Base-by-base conservation (phyloP, 2,888 invertebrate species). In the Trachelus stipa region DNA sequence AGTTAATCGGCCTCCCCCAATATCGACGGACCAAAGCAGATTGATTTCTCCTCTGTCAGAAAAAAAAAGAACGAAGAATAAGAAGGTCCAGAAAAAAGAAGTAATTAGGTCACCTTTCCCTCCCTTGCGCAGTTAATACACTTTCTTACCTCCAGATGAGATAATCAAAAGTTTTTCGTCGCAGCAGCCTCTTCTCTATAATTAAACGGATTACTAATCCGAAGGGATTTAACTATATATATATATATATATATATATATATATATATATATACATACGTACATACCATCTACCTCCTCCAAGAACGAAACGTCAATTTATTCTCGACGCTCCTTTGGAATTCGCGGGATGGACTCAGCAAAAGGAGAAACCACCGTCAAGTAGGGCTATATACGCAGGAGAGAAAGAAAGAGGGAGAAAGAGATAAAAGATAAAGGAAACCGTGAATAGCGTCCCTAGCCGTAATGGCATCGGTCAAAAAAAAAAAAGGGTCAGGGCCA, bases 161-260 rank as follows among this genome's bases (percentile, higher is more conserved):
- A 71, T 31, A 71, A 71, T 71, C 71, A 34, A 31, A 56, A 56
- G 31, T 31, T 71, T 71, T 71, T 71, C 15, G 71, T 34, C 31
- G 71, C 30, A 34, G 15, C 71, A 23, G 15, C 71, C 15, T 34
- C 33, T 33, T 71, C 71, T 71, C 71, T 71, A 71, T 71, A 34
- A 71, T 71, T 71, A 71, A 71, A 71, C 12, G 31, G 31, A 71
- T 15, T 71, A 34, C 30, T 71, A 71, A 71, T 31, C 71, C 71
- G 31, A 34, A 34, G 31, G 71, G 71, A 30, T n/a, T 71, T 71
- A 15, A 33, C 56, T 56, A 56, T 6, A 12, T 12, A 12, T 12
- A 37, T 37, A 37, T 12, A 35, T 1, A 34, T 34, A 35, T 12
- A 37, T 37, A 37, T 12, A 69, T 23, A 34, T 34, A 31, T 3